Percentiles rank a stretch among this genome's conserved stretches.
Conservation (phyloP, 2,888 invertebrate genomes). For the Callyntrura guangdongensis region DNA sequence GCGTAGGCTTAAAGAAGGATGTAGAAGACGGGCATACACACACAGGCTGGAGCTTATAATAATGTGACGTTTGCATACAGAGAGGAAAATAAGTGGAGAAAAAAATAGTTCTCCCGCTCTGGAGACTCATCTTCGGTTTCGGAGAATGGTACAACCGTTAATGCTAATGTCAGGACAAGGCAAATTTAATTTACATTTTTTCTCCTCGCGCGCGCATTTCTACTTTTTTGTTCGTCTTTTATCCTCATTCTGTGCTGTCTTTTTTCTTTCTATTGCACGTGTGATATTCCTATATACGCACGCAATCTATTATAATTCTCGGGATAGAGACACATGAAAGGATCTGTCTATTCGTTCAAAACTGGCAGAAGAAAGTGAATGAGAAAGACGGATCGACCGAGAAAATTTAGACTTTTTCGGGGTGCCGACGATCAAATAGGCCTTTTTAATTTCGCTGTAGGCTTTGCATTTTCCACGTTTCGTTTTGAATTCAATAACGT, state of each 20-base stretch:
- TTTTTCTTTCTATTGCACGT: not conserved
- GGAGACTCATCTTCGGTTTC: not conserved
- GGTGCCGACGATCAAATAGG: not conserved
- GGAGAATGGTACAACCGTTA: conserved; percentile 13
- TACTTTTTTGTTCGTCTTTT: conserved; percentile 1
- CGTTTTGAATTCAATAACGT: not conserved
- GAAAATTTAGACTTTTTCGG: not conserved
- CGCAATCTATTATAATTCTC: not conserved
- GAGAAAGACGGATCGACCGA: too few species aligned
- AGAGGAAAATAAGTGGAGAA: not conserved
- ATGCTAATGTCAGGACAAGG: conserved; percentile 68
- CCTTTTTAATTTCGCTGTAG: too few species aligned
- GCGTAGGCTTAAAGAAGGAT: not conserved
- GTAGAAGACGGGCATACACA: not conserved
- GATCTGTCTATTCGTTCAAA: too few species aligned
- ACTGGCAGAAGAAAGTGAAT: not conserved
- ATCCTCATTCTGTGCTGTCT: not conserved
- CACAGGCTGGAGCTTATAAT: not conserved
- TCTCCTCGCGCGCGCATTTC: not conserved
- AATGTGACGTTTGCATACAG: conserved; percentile 18
- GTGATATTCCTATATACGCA: not conserved
- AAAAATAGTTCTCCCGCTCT: not conserved
- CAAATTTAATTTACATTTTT: conserved; percentile 75
- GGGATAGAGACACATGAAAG: too few species aligned
- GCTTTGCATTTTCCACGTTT: too few species aligned